Percentiles rank a stretch among this genome's conserved stretches.
phyloP scores from a whole-genome alignment of 2,113 vertebrate genomes.

The Notothenia coriiceps region DNA sequence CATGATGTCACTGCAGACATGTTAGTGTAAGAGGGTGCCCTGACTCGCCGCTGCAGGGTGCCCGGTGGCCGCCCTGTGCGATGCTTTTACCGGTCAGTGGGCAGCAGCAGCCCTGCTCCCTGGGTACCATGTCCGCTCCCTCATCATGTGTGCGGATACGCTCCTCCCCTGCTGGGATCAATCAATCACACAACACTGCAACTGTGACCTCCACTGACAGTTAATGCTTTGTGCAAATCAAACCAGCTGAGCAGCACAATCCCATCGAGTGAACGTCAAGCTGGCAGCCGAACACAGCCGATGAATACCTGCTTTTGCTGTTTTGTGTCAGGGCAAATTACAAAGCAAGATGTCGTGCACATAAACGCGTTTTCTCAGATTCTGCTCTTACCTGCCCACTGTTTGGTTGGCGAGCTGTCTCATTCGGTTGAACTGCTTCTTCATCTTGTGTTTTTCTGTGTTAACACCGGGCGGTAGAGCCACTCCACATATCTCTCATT shows the following conservation, averaged over 20 bases:
- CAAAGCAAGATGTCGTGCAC: neutral
- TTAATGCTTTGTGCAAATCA: constrained; percentile 53
- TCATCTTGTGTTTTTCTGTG: constrained; percentile 88
- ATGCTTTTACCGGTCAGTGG: constrained; percentile 29
- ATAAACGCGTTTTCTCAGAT: no score
- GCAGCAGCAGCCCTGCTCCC: constrained; percentile 40
- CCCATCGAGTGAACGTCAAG: neutral
- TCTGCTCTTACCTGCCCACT: constrained; percentile 90
- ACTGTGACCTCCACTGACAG: constrained; percentile 63
- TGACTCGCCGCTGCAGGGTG: constrained; percentile 24
- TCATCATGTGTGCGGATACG: constrained; percentile 35
- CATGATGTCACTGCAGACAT: constrained; percentile 3
- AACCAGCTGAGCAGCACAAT: constrained; percentile 56
- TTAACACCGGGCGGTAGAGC: constrained; percentile 71
- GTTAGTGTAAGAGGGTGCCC: neutral
- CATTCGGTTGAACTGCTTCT: constrained; percentile 98
- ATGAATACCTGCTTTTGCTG: constrained; percentile 10
- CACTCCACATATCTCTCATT: constrained; percentile 78
- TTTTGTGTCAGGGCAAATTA: neutral
- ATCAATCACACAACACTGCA: constrained; percentile 63
- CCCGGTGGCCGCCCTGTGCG: constrained; percentile 23
- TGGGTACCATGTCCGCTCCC: constrained; percentile 60
- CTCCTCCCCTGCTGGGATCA: constrained; percentile 58
- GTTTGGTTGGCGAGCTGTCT: constrained; percentile 97
- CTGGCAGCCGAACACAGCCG: constrained; percentile 4